These are phyloP conservation scores for Protophormia terraenovae DNA, from an alignment of 2,888 invertebrate genomes.

Conservation along the genomic window DNA sequence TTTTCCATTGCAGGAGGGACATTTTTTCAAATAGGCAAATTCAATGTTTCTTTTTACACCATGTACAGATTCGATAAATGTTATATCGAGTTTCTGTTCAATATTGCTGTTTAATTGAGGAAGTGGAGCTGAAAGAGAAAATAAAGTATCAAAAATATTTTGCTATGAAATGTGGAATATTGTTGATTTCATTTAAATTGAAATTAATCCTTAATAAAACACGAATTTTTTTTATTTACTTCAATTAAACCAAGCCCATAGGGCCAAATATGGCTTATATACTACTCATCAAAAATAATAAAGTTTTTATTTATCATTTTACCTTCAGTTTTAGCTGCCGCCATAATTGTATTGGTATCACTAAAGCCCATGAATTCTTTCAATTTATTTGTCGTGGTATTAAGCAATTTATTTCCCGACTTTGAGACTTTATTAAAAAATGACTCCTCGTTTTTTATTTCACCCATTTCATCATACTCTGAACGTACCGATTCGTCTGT, in stretches of 20 bases:
- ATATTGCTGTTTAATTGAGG: conserved; percentile 68
- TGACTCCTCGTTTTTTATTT: conserved; percentile 72
- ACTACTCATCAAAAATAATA: no score
- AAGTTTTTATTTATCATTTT: no score
- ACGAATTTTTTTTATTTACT: no score
- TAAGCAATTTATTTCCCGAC: conserved; percentile 43
- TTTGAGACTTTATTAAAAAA: conserved; percentile 71
- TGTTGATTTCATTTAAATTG: no score
- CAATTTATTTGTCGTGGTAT: conserved; percentile 39
- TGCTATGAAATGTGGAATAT: no score
- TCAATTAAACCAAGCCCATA: no score
- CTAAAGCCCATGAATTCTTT: conserved; percentile 22
- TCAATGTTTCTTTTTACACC: conserved; percentile 76
- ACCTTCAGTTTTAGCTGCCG: conserved; percentile 69
- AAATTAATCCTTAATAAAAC: no score
- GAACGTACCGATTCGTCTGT: conserved; percentile 92
- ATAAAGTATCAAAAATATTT: background rate
- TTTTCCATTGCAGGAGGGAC: conserved; percentile 76
- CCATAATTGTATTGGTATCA: conserved; percentile 40
- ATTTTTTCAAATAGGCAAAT: conserved; percentile 74
- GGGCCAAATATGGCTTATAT: no score
- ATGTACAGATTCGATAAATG: conserved; percentile 76
- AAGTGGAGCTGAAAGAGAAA: conserved; percentile 69
- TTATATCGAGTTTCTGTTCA: conserved; percentile 73
- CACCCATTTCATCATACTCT: conserved; percentile 78